These are phyloP conservation scores for Palaemon carinicauda DNA, from an alignment of 1,140 invertebrate genomes.

Conservation along the genomic window DNA sequence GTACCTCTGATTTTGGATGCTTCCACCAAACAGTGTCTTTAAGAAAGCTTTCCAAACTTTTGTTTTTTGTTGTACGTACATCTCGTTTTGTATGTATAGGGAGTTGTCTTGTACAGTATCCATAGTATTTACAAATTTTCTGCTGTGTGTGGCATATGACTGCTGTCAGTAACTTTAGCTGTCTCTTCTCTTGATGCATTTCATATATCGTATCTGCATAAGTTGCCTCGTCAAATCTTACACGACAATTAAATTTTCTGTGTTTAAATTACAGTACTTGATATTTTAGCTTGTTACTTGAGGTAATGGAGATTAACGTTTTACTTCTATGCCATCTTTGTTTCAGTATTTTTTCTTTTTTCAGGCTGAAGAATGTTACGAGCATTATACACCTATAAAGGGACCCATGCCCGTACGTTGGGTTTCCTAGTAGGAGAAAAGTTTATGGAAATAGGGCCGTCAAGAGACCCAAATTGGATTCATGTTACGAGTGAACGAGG, in stretches of 20 bases:
- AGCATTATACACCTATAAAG: constrained; percentile 44
- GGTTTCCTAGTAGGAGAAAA: constrained; percentile 43
- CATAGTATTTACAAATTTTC: no score
- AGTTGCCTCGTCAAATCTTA: not conserved
- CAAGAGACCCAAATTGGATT: constrained; percentile 51
- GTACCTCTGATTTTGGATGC: no score
- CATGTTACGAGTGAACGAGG: constrained; percentile 51
- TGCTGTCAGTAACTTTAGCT: no score
- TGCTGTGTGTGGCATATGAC: no score
- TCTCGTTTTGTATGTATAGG: no score
- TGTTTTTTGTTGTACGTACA: no score
- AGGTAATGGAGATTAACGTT: no score
- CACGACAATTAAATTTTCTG: not conserved
- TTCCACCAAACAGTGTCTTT: no score
- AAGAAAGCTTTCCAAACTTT: no score
- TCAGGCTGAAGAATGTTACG: constrained; percentile 31
- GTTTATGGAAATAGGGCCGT: constrained; percentile 46
- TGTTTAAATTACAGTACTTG: no score
- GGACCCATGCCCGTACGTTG: constrained; percentile 45
- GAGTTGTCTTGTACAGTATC: no score
- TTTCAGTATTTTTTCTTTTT: not conserved
- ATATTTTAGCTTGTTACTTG: no score
- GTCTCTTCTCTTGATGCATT: not conserved
- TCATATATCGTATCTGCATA: not conserved
- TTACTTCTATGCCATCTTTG: not conserved